phyloP scores from a whole-genome alignment of 2,113 vertebrate species.

The Probosciger aterrimus region DNA sequence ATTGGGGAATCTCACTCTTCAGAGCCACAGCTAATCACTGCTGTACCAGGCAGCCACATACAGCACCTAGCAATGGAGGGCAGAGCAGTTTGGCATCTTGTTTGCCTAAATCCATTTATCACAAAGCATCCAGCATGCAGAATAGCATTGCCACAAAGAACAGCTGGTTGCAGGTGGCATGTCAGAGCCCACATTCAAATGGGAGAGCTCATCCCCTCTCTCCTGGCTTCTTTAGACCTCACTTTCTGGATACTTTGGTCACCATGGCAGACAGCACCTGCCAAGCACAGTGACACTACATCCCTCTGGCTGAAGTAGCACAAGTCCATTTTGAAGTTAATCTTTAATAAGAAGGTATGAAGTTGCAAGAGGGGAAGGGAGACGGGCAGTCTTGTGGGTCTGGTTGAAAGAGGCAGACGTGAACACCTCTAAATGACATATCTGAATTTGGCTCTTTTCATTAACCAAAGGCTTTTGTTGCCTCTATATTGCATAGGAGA shows the following conservation, averaged over 20 bases:
- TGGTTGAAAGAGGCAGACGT: neutral
- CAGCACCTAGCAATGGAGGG: neutral
- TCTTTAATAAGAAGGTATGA: conserved; percentile 6
- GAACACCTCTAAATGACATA: neutral
- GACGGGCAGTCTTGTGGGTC: neutral
- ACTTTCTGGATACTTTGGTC: neutral
- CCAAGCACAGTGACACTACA: neutral
- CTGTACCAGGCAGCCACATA: neutral
- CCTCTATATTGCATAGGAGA: neutral
- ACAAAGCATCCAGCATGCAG: neutral
- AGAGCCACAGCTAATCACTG: neutral
- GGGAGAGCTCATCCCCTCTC: neutral
- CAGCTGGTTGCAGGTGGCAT: neutral
- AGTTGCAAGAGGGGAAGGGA: neutral
- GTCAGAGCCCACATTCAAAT: neutral
- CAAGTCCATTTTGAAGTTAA: neutral
- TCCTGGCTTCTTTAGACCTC: neutral
- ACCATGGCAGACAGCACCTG: neutral
- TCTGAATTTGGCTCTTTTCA: neutral
- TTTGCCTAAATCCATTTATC: neutral
- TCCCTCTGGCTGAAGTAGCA: neutral
- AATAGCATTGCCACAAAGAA: neutral
- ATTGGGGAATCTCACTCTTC: rapidly evolving
- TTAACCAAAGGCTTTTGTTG: conserved; percentile 17
- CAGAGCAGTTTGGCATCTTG: neutral